A percentile compares a stretch with the other conserved stretches of the same genome.
These are phyloP conservation scores for Leucosticte australis DNA, from an alignment of 2,113 vertebrate genomes.

Conservation along the genomic window DNA sequence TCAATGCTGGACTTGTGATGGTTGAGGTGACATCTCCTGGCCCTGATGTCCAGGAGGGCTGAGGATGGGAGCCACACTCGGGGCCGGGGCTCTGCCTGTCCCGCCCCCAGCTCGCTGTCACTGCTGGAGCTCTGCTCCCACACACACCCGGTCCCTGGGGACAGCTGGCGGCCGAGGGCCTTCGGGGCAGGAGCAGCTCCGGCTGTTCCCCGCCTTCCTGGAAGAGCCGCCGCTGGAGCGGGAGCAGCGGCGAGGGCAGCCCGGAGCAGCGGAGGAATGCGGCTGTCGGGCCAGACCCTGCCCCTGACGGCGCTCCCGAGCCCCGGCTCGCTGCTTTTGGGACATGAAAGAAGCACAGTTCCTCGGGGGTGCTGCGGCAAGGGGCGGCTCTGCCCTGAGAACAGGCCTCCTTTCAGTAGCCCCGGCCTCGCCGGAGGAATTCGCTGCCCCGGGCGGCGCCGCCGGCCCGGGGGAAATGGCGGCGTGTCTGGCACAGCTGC, in stretches of 20 bases:
- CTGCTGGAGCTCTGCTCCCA: background rate
- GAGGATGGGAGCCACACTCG: background rate
- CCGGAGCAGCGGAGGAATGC: background rate
- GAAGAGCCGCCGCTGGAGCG: background rate
- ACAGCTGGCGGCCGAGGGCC: background rate
- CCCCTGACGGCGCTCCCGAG: background rate
- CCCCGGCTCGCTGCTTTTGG: background rate
- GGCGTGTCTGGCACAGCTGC: constrained; percentile 24
- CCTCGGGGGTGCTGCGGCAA: background rate
- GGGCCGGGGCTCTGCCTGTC: background rate
- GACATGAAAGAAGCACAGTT: constrained; percentile 8
- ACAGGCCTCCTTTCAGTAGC: constrained; percentile 32
- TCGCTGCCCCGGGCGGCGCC: background rate
- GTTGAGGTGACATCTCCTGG: fast-evolving
- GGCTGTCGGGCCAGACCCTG: background rate
- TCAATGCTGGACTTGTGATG: fast-evolving
- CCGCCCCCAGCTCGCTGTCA: background rate
- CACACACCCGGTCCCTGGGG: background rate
- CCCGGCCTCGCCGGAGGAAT: constrained; percentile 12
- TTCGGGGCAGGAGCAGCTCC: background rate
- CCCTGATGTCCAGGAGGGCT: fast-evolving
- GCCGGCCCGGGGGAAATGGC: constrained; percentile 9
- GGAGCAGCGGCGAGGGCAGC: background rate
- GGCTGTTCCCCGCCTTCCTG: background rate
- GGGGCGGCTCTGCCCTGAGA: background rate